Evolutionary conservation across 2,888 invertebrate species (phyloP), one percentile per base, ranked within the genome.

Genomic region (Caenorhabditis japonica): DNA sequence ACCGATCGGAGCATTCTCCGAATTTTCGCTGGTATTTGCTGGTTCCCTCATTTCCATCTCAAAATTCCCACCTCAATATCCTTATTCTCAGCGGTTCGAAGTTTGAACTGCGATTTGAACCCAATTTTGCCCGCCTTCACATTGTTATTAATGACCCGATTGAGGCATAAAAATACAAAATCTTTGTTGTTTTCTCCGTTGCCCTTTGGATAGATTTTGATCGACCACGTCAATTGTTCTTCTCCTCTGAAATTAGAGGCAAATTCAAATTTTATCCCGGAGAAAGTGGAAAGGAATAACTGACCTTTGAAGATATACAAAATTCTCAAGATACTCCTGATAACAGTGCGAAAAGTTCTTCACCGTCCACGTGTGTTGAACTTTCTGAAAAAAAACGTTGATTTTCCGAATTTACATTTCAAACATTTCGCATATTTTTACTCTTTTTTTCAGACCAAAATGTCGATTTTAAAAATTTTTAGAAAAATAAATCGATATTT

Each of bases 161-260:
- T 87, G 43, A 87, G 71, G 52, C 87, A 87, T 4, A 87, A 77
- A 53, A 87, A 87, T 13, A 87, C 87, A 70, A 87, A 87, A 55
- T 87, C 87, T 77, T 87, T 87, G 74, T 86, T 87, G 60, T 85
- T 87, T 59, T 87, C 85, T 23, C 84, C 84, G 49, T 87, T 88
- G 15, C 87, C 87, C 68, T 87, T 88, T 4, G 87, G 87, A 59
- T 87, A 87, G 19, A 87, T 87, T 76, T 87, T 87, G 41, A 87
- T 87, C 15, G 85, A 85, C 87, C 87, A 87, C 4, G 84, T 85
- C 27, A 86, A 59, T 23, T 79, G 79, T 49, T 84, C 83, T n/a
- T 85, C 84, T 21, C 73, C 75, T 53, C 71, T 68, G 52, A 25
- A 66, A 66, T 8, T 13, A 10, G 27, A 7, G 27, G n/a, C 8